These are phyloP conservation scores for Xiphydria camelus DNA, from an alignment of 2,888 invertebrate species.

Conservation along the genomic window DNA sequence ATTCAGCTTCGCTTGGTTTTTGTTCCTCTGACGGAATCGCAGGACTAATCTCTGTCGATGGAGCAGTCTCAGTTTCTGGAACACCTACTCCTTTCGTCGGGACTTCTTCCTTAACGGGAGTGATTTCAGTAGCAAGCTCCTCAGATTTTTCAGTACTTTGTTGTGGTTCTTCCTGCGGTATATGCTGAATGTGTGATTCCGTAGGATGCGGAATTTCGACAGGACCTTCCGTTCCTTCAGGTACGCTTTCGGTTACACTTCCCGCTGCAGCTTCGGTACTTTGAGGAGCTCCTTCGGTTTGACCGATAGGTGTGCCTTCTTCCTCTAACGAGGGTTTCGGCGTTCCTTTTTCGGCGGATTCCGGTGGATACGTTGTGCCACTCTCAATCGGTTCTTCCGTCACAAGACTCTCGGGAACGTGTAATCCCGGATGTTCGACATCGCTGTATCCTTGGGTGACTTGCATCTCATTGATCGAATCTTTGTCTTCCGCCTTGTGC, in stretches of 20 bases:
- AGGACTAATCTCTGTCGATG: neutral
- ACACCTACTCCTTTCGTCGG: slow-evolving; percentile 12
- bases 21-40: slow-evolving; percentile 12
- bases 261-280: slow-evolving; percentile 16
- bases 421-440: slow-evolving; percentile 27
- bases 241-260: slow-evolving; percentile 11
- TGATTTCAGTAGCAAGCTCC: slow-evolving; percentile 7
- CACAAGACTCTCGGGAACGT: slow-evolving; percentile 30
- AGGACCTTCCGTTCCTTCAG: slow-evolving; percentile 1
- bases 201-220: slow-evolving; percentile 15
- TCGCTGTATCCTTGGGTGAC: slow-evolving; percentile 35
- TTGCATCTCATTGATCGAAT: slow-evolving; percentile 31
- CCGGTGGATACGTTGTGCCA: slow-evolving; percentile 33
- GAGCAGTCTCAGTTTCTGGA: slow-evolving; percentile 20
- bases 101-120: slow-evolving; percentile 18
- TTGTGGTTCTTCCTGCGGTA: slow-evolving; percentile 13
- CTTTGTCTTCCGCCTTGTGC: slow-evolving; percentile 46
- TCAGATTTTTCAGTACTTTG: slow-evolving; percentile 2
- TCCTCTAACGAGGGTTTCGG: neutral
- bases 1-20: slow-evolving; percentile 5
- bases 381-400: slow-evolving; percentile 31
- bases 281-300: slow-evolving; percentile 12
- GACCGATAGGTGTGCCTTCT: slow-evolving; percentile 5
- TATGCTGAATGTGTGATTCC: slow-evolving; percentile 6
- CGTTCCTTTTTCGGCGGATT: slow-evolving; percentile 7